phyloP scores from a whole-genome alignment of 2,113 vertebrate species.

The Anser brachyrhynchus region DNA sequence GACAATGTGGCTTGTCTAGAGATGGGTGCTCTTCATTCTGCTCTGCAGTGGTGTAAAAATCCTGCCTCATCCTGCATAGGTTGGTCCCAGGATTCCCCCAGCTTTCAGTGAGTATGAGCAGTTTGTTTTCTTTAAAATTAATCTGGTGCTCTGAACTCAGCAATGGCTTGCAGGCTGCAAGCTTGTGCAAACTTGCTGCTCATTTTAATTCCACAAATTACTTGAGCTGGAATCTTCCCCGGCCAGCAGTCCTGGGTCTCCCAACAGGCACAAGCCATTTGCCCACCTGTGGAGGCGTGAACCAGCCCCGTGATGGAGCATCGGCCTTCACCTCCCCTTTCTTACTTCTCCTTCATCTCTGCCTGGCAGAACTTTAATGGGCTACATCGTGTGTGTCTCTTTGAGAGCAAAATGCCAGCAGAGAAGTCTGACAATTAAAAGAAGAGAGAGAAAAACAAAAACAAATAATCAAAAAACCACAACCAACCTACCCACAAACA shows the following conservation, averaged over 20 bases:
- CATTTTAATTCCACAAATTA: not conserved
- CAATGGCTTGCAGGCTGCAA: not conserved
- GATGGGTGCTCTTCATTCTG: fast-evolving
- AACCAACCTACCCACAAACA: too few relatives aligned
- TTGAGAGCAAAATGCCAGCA: too few relatives aligned
- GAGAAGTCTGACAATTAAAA: not conserved
- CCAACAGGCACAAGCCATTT: not conserved
- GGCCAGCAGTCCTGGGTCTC: not conserved
- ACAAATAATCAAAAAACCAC: too few relatives aligned
- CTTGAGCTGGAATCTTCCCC: not conserved
- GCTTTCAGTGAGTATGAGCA: fast-evolving
- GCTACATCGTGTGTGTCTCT: not conserved
- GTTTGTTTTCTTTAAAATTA: not conserved
- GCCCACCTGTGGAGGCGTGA: not conserved
- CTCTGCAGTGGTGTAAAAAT: fast-evolving
- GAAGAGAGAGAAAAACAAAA: too few relatives aligned
- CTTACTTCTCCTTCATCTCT: too few relatives aligned
- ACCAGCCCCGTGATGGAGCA: not conserved
- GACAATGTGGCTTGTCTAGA: not conserved
- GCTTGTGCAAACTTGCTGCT: not conserved
- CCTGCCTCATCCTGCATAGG: fast-evolving
- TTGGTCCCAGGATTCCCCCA: fast-evolving
- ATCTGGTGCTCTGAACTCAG: not conserved
- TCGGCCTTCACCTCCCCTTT: not conserved
- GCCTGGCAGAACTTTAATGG: not conserved